Conservation (phyloP, 1,140 invertebrate genomes). For the Drosophila novamexicana region DNA sequence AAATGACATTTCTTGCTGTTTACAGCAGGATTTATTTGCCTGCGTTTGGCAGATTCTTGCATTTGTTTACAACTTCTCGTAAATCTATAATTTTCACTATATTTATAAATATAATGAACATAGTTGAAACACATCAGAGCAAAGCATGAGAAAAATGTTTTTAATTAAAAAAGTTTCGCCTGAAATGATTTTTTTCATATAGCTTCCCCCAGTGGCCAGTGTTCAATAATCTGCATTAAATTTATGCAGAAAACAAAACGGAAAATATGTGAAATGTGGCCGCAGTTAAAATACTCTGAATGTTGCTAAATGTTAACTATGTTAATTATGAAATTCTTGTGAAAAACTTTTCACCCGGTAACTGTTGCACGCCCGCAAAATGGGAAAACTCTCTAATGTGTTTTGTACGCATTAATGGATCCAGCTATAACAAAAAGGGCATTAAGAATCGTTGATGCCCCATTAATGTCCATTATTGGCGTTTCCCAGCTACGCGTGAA, state of each 20-base stretch:
- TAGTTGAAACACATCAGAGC: neutral
- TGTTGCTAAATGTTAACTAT: neutral
- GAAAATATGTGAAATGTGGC: neutral
- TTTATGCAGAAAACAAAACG: conserved; percentile 1
- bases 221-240: conserved; percentile 2
- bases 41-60: no score
- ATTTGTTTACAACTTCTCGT: neutral
- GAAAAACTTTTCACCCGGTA: no score
- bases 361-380: no score
- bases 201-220: neutral
- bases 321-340: no score
- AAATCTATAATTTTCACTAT: neutral
- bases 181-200: conserved; percentile 3
- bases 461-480: neutral
- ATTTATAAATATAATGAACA: neutral
- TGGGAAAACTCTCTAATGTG: neutral
- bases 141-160: neutral
- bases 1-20: neutral
- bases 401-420: neutral
- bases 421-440: neutral
- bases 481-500: neutral
- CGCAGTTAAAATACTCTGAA: neutral
- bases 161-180: conserved; percentile 20
- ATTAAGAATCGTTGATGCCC: neutral
- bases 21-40: neutral